phyloP scores from a whole-genome alignment of 2,113 vertebrate genomes.

The Indri indri region DNA sequence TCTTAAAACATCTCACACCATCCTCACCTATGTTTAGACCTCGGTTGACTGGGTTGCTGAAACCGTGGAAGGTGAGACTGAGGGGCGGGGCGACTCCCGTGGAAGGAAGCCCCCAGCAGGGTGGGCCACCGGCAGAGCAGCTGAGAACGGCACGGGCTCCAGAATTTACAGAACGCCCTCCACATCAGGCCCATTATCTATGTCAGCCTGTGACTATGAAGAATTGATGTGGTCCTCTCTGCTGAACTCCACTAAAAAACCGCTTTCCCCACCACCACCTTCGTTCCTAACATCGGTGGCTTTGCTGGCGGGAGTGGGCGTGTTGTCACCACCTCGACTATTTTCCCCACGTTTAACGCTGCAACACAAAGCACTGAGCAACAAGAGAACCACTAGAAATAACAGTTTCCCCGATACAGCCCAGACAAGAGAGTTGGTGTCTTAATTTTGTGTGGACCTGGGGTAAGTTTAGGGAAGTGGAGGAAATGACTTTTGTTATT shows the following conservation, averaged over 20 bases:
- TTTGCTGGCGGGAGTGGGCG: not conserved
- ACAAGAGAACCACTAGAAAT: not conserved
- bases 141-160: not conserved
- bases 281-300: not conserved
- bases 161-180: not conserved
- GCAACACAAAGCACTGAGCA: rapidly evolving
- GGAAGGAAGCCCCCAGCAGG: not conserved
- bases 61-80: not conserved
- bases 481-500: not conserved
- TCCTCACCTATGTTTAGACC: not conserved
- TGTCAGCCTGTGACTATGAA: not conserved
- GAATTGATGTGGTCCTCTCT: not conserved
- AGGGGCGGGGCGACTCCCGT: not conserved
- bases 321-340: too few relatives aligned
- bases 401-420: not conserved
- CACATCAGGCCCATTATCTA: not conserved
- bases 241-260: not conserved
- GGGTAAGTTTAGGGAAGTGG: rapidly evolving
- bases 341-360: rapidly evolving
- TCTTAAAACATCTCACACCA: not conserved
- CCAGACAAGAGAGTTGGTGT: not conserved
- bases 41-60: not conserved
- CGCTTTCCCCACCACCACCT: not conserved
- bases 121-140: not conserved
- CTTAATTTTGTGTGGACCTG: not conserved